Evolutionary conservation across 2,797 vertebrate species (phyloP), one percentile per base, ranked within the genome.

Genomic region (Meda fulgida): DNA sequence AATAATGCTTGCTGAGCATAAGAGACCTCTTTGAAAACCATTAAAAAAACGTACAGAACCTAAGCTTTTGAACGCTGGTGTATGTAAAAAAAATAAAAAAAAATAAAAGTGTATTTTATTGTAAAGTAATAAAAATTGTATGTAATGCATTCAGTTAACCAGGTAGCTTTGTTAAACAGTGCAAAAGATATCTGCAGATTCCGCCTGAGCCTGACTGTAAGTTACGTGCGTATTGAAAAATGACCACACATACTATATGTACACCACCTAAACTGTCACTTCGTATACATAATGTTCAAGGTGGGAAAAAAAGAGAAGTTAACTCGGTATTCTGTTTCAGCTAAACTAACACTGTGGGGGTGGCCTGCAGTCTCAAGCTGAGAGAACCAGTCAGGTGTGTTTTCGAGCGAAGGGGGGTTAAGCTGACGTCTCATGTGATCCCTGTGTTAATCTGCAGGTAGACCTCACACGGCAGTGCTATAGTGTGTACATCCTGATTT

Each of bases 211-310:
- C 43, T 48, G 8, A 9, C 38, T 36, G 38, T 46, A 34, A 34
- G 29, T 75, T 51, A 63, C 55, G 23, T 75, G 72, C 14, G 6
- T 65, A n/a, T 29, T 51, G 51, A 60, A 60, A 77, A 78, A 58
- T 13, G 48, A 72, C 26, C 80, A 63, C 69, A 73, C 58, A 84
- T 55, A 76, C 23, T 90, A 86, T 93, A 90, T 91, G 89, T 92
- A 90, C 85, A 90, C 91, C 91, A 91, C 88, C 90, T 89, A 91
- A 90, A 88, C 88, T 78, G 69, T 87, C 60, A 71, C 77, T 86
- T 84, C 2, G 19, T 29, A 48, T 46, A 66, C 43, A 58, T 31
- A n/a, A 69, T 55, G 11, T 55, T 77, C 78, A 53, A 69, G 26
- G 70, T 72, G 51, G 46, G 26, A n/a, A 79, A 66, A 77, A 65